Percentiles rank a stretch among this genome's conserved stretches.
Conservation (phyloP, 2,113 vertebrate species). For the Catharus minimus region DNA sequence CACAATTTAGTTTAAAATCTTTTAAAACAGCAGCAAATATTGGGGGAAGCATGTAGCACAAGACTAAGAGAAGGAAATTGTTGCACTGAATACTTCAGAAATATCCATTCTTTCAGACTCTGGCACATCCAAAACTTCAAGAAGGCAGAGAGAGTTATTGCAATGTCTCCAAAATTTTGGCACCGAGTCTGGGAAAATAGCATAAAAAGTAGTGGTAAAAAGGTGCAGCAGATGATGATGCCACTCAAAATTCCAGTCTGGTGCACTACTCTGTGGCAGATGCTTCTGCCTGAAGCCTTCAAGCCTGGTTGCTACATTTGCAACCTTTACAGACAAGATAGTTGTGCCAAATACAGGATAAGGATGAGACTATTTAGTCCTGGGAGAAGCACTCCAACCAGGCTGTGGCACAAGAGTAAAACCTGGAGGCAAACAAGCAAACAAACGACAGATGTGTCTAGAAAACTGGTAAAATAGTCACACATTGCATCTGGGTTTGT, state of each 20-base stretch:
- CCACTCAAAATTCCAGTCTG: slow-evolving; percentile 35
- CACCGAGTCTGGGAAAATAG: not conserved
- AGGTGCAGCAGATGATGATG: slow-evolving; percentile 30
- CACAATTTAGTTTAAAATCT: not conserved
- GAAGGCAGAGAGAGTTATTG: not conserved
- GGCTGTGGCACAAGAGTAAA: not conserved
- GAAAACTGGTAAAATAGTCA: not conserved
- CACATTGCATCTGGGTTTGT: not conserved
- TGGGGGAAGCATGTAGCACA: not conserved
- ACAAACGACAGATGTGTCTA: not conserved
- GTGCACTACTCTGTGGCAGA: not conserved
- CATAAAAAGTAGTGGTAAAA: not conserved
- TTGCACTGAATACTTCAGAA: not conserved
- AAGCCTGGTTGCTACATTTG: not conserved
- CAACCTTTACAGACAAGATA: not conserved
- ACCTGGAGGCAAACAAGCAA: not conserved
- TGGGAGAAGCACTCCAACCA: not conserved
- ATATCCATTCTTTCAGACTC: not conserved
- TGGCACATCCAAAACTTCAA: not conserved
- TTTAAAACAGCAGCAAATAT: not conserved
- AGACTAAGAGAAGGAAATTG: not conserved
- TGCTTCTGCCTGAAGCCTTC: not conserved
- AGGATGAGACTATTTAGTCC: not conserved
- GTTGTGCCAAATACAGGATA: not conserved
- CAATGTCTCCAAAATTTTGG: not conserved